These are phyloP conservation scores for Caenorhabditis sp. DNA, from an alignment of 2,888 invertebrate species.

Conservation along the genomic window DNA sequence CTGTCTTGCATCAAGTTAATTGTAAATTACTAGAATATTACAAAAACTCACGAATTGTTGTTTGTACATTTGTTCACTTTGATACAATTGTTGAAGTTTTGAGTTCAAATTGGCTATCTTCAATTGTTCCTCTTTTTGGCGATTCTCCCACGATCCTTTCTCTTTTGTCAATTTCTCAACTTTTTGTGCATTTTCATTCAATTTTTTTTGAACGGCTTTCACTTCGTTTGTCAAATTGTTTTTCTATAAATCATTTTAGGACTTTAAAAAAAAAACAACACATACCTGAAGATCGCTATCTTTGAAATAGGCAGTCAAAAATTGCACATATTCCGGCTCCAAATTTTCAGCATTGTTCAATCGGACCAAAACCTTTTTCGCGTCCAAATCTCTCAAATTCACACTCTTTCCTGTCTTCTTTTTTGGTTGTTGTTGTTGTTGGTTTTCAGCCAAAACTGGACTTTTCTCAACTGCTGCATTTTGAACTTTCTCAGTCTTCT, in stretches of 20 bases:
- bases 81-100: constrained; percentile 6
- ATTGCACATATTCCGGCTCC: constrained; percentile 22
- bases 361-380: constrained; percentile 13
- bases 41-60: background rate
- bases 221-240: constrained; percentile 16
- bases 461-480: background rate
- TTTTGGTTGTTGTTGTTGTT: constrained; percentile 6
- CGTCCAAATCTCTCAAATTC: constrained; percentile 16
- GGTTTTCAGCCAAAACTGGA: background rate
- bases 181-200: constrained; percentile 6
- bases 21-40: too few relatives aligned
- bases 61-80: constrained; percentile 8
- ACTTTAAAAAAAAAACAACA: background rate
- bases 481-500: background rate
- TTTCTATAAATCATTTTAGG: constrained; percentile 5
- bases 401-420: constrained; percentile 11
- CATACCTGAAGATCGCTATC: constrained; percentile 6
- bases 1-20: too few relatives aligned
- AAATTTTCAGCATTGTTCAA: constrained; percentile 9
- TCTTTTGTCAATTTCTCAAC: constrained; percentile 25
- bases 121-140: constrained; percentile 18
- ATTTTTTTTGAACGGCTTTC: constrained; percentile 17
- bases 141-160: constrained; percentile 4
- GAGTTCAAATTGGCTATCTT: background rate
- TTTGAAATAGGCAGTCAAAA: constrained; percentile 7